Evolutionary conservation across 2,113 vertebrate genomes (phyloP).

Genomic region (Solea senegalensis): DNA sequence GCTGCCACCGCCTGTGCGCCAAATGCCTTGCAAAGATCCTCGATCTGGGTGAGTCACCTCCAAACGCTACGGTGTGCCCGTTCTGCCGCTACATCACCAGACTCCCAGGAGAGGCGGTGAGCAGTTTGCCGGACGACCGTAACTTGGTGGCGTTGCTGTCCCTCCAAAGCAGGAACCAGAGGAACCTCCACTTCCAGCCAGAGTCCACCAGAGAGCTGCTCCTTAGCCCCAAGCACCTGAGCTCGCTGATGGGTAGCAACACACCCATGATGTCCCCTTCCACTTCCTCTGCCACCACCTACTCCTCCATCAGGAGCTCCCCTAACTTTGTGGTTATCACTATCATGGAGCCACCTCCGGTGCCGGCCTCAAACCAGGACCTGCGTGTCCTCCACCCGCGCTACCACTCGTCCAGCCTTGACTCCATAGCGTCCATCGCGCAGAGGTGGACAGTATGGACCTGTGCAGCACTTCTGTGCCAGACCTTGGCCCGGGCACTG

Average conservation of each 20-base stretch:
- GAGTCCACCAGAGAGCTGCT: constrained; percentile 87
- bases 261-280: constrained; percentile 75
- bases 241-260: constrained; percentile 85
- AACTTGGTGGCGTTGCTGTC: constrained; percentile 87
- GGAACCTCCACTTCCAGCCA: constrained; percentile 83
- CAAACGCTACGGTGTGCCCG: constrained; percentile 88
- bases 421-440: constrained; percentile 88
- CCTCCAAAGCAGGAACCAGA: constrained; percentile 82
- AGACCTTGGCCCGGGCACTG: constrained; percentile 88
- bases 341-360: constrained; percentile 90
- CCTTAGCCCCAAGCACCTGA: constrained; percentile 87
- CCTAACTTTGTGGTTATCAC: constrained; percentile 93
- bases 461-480: constrained; percentile 89
- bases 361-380: constrained; percentile 75
- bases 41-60: constrained; percentile 88
- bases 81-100: constrained; percentile 92
- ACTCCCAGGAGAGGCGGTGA: constrained; percentile 84
- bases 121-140: constrained; percentile 90
- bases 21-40: constrained; percentile 93
- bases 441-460: constrained; percentile 92
- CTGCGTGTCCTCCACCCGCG: constrained; percentile 73
- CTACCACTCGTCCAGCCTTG: constrained; percentile 87
- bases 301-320: constrained; percentile 74
- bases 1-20: constrained; percentile 92
- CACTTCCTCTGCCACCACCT: constrained; percentile 49